A percentile compares a stretch with the other conserved stretches of the same genome.
Evolutionary conservation across 2,113 vertebrate genomes (phyloP).

Genomic region (Petaurus breviceps): DNA sequence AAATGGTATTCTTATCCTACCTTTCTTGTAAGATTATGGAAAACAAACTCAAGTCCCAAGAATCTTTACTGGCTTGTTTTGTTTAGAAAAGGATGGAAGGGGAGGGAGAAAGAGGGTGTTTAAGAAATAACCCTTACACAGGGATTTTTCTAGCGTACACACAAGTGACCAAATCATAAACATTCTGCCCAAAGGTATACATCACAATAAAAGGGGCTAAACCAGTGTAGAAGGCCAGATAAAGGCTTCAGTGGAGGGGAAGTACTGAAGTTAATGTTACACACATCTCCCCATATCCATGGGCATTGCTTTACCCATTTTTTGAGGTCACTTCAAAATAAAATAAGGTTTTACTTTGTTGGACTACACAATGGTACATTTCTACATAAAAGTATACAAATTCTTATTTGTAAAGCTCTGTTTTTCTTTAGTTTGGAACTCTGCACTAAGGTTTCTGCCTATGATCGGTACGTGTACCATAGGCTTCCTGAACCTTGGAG

Average conservation of each 20-base stretch:
- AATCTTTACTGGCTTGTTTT: not conserved
- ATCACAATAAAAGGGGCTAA: not conserved
- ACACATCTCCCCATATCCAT: not conserved
- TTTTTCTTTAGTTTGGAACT: not conserved
- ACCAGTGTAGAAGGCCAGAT: not conserved
- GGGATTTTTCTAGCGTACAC: not conserved
- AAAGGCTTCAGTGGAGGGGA: not conserved
- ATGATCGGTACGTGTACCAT: not conserved
- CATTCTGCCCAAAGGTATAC: not conserved
- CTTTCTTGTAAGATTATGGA: not conserved
- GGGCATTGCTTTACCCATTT: not conserved
- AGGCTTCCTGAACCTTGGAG: conserved; percentile 2
- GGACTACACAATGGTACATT: not conserved
- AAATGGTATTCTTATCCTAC: not conserved
- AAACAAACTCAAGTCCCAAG: not conserved
- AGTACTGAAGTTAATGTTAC: not conserved
- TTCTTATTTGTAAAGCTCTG: not conserved
- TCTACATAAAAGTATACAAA: not conserved
- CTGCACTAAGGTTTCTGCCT: not conserved
- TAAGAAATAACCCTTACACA: not conserved
- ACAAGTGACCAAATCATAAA: not conserved
- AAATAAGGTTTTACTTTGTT: not conserved
- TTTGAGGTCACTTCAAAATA: not conserved
- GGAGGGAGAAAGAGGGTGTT: not conserved
- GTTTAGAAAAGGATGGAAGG: not conserved